These are phyloP conservation scores for Daphoenositta chrysoptera DNA, from an alignment of 2,113 vertebrate species.

Conservation along the genomic window DNA sequence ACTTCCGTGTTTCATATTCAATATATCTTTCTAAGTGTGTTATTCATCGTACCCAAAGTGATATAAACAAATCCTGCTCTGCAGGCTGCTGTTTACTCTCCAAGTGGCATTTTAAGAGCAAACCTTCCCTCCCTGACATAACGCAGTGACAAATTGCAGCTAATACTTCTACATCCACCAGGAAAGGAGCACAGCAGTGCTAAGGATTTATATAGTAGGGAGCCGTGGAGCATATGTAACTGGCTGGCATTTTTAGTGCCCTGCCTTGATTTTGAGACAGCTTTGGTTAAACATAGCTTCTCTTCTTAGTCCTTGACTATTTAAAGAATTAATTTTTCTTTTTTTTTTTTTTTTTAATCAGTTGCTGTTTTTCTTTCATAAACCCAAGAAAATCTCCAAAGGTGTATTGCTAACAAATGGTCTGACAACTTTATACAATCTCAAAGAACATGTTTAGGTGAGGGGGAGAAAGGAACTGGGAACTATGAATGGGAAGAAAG, in stretches of 20 bases:
- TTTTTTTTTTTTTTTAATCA: neutral
- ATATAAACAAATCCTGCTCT: conserved; percentile 57
- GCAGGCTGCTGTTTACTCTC: conserved; percentile 54
- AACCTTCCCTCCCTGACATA: conserved; percentile 21
- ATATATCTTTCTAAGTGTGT: conserved; percentile 56
- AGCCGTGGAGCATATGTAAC: conserved; percentile 14
- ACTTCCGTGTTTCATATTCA: conserved; percentile 41
- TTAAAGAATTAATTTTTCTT: neutral
- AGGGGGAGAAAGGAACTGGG: neutral
- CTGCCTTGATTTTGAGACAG: conserved; percentile 31
- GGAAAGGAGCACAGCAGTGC: neutral
- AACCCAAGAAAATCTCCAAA: neutral
- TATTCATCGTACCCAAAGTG: conserved; percentile 46
- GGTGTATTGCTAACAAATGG: neutral
- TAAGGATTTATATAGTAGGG: conserved; percentile 29
- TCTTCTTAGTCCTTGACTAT: conserved; percentile 23
- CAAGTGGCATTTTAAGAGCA: conserved; percentile 58
- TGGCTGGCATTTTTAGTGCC: conserved; percentile 51
- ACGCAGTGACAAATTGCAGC: conserved; percentile 51
- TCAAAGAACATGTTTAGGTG: neutral
- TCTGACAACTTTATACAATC: neutral
- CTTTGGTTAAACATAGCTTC: neutral
- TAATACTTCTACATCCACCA: neutral
- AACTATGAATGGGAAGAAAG: neutral
- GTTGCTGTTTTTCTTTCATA: neutral